Percentiles rank a stretch among this genome's conserved stretches.
Evolutionary conservation across 2,113 vertebrate genomes (phyloP).

Genomic region (Mastomys coucha): DNA sequence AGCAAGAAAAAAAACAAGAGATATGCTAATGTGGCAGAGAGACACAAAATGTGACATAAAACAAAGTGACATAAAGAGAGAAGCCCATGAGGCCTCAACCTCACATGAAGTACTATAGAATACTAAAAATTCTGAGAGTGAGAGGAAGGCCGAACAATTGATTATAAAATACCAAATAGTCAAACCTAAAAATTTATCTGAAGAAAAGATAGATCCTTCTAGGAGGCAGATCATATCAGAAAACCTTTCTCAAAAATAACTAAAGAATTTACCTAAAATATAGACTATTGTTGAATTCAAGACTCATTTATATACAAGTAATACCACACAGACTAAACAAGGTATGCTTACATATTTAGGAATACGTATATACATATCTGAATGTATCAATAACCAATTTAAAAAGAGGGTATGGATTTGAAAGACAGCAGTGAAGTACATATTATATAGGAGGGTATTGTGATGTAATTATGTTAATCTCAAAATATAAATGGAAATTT

Average conservation of each 20-base stretch:
- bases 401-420: not conserved
- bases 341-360: not conserved
- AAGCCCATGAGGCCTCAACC: not conserved
- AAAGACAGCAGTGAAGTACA: not conserved
- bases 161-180: not conserved
- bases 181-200: not conserved
- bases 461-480: not conserved
- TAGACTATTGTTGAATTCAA: no score
- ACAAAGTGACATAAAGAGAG: no score
- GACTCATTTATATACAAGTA: not conserved
- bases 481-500: not conserved
- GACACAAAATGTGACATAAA: no score
- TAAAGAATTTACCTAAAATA: no score
- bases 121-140: not conserved
- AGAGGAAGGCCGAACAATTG: accelerated
- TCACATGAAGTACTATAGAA: not conserved
- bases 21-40: no score
- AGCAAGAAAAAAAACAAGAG: not conserved
- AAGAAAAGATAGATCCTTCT: not conserved
- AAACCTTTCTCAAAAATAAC: not conserved
- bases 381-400: not conserved
- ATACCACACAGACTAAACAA: not conserved
- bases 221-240: not conserved
- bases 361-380: not conserved
- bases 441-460: not conserved